These are phyloP conservation scores for Drosophila bocqueti DNA, from an alignment of 1,140 invertebrate genomes.

Conservation along the genomic window DNA sequence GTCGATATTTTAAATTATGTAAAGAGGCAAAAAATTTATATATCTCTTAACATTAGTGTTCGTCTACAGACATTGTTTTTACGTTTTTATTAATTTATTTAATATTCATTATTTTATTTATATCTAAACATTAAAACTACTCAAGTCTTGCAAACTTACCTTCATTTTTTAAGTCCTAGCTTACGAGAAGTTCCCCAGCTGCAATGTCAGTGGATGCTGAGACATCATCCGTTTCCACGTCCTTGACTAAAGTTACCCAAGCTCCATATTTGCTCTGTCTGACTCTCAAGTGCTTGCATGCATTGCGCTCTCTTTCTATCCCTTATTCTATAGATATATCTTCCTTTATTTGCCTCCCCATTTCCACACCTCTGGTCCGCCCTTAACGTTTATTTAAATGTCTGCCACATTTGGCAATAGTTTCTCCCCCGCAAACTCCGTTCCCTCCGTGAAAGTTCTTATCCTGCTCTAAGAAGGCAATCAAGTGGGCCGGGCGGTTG, in stretches of 20 bases:
- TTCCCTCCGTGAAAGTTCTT: slow-evolving; percentile 2
- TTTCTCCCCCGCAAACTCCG: slow-evolving; percentile 26
- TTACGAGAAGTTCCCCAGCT: not conserved
- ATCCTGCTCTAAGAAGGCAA: slow-evolving; percentile 64
- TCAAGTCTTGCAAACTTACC: too few relatives aligned
- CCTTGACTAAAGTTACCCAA: slow-evolving; percentile 60
- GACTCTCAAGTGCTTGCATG: slow-evolving; percentile 63
- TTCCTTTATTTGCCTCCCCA: not conserved
- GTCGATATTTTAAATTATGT: too few relatives aligned
- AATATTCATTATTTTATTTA: not conserved
- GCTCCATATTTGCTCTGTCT: slow-evolving; percentile 67
- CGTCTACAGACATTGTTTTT: not conserved
- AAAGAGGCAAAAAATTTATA: not conserved
- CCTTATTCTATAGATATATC: slow-evolving; percentile 8
- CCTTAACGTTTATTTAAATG: slow-evolving; percentile 77
- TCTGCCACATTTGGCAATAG: slow-evolving; percentile 64
- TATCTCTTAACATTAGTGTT: not conserved
- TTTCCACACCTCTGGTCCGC: slow-evolving; percentile 23
- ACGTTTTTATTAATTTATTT: too few relatives aligned
- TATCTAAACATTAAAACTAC: not conserved
- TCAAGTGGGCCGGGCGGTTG: slow-evolving; percentile 20
- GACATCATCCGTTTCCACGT: slow-evolving; percentile 26
- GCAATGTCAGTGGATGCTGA: slow-evolving; percentile 4
- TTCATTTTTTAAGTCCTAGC: not conserved
- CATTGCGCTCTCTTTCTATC: slow-evolving; percentile 50